Percentiles rank a stretch among this genome's conserved stretches.
These are phyloP conservation scores for Acanthosoma haemorrhoidale DNA, from an alignment of 2,888 invertebrate genomes.

Conservation along the genomic window DNA sequence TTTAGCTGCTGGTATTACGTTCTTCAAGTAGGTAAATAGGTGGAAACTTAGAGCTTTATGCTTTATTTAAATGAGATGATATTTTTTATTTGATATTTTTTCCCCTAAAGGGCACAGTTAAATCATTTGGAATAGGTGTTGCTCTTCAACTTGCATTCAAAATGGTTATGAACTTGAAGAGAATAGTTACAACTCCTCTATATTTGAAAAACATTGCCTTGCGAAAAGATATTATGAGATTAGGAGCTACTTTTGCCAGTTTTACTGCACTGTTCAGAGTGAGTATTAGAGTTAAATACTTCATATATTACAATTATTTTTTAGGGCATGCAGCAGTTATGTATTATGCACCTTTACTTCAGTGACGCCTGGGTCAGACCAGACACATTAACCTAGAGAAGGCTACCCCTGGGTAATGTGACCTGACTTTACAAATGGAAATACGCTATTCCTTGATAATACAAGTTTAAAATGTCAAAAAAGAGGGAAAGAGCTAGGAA, in stretches of 20 bases:
- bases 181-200: slow-evolving; percentile 52
- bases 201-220: slow-evolving; percentile 52
- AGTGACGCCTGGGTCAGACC: no score
- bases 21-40: slow-evolving; percentile 48
- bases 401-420: no score
- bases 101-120: slow-evolving; percentile 52
- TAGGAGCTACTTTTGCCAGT: slow-evolving; percentile 64
- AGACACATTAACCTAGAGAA: no score
- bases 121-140: slow-evolving; percentile 58
- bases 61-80: no score
- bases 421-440: no score
- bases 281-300: no score
- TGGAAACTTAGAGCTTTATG: background rate
- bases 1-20: slow-evolving; percentile 58
- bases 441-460: no score
- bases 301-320: no score
- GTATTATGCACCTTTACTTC: no score
- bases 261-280: slow-evolving; percentile 65
- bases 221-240: slow-evolving; percentile 53
- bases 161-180: slow-evolving; percentile 54
- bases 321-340: no score
- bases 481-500: no score
- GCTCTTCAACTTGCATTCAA: slow-evolving; percentile 57
- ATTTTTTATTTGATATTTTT: slow-evolving; percentile 13
- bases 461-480: no score